Evolutionary conservation across 2,113 vertebrate species (phyloP), one percentile per base, ranked within the genome.

Genomic region (Anolis sagrei): DNA sequence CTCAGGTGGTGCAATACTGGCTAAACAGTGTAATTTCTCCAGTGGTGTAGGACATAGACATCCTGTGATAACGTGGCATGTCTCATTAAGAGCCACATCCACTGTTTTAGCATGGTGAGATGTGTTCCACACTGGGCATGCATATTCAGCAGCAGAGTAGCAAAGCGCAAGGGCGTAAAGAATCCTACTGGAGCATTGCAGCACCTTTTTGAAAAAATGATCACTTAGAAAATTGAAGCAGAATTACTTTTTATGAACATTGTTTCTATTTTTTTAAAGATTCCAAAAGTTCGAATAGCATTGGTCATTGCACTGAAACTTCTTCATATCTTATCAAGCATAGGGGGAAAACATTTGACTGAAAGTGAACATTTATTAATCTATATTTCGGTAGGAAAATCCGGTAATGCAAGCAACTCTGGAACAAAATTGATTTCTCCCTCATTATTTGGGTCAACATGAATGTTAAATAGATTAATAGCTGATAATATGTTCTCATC

Each of bases 321-420:
- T 66, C 19, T 61, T 61, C 34, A 39, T 72, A 72, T 39, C 76
- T 86, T 73, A 49, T 79, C 39, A 73, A 79, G 34, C 68, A n/a
- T 79, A 66, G 34, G 27, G 62, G 72, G 29, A 58, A 16, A 23
- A 29, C 25, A 58, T 58, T 4, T 36, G 27, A 70, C 23, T 79
- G 76, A 16, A 79, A 54, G 44, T 58, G 27, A 51, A 61, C 66
- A 79, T 79, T 86, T 79, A 85, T 79, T 72, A 79, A 86, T 72
- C 48, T 29, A 58, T 62, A 79, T 73, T 48, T 23, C 76, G 73
- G 73, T 5, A 34, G 75, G 36, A 44, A 18, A 49, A 58, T 1
- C 39, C 11, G 32, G n/a, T 62, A 29, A 61, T 73, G 61, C 51
- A 74, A 74, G 11, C n/a, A 2, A 34, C 14, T 74, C 54, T 32